Evolutionary conservation across 1,140 invertebrate genomes (phyloP), one percentile per base, ranked within the genome.

Genomic region (Saxidomus purpurata): DNA sequence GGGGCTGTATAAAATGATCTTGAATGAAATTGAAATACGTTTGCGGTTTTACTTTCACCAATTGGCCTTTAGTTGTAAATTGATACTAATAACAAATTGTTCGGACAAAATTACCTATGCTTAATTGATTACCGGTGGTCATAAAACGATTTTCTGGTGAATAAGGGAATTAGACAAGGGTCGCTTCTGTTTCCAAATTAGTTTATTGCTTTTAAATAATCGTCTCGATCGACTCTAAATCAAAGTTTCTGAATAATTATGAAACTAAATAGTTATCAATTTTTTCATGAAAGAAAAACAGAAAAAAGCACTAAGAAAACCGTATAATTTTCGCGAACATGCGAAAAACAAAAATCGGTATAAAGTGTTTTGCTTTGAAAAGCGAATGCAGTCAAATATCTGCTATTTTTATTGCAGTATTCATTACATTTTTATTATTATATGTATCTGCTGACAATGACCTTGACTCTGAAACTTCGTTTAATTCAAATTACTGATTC

Each of bases 1-100:
- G 77, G 40, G 86, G 76, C 69, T 88, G 67, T 88, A 88, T 81
- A 88, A 67, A 88, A 31, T 67, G 59, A 71, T 88, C 59, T 81
- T 34, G 40, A 80, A 71, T 81, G 40, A 71, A 88, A 69, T 63
- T 61, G 59, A 88, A 88, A 88, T 71, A 38, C 8, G 59, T 67
- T 52, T 69, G 47, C 74, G 61, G 86, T 88, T 88, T 88, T 77
- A 40, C 19, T 87, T 88, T 88, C 76, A 81, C 36, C 76, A 80
- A 88, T 88, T 88, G n/a, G 63, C 40, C 74, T 77, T 67, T 25
- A 67, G 55, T 67, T 81, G 86, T 79, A 88, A 88, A 88, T 80
- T 81, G 86, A 88, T 80, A 80, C 86, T 80, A 80, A 88, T 88
- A 80, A 81, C 77, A 88, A 67, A 88, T 71, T 52, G 59, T 52